These are phyloP conservation scores for Rhagonycha lutea DNA, from an alignment of 2,888 invertebrate genomes.

Conservation along the genomic window DNA sequence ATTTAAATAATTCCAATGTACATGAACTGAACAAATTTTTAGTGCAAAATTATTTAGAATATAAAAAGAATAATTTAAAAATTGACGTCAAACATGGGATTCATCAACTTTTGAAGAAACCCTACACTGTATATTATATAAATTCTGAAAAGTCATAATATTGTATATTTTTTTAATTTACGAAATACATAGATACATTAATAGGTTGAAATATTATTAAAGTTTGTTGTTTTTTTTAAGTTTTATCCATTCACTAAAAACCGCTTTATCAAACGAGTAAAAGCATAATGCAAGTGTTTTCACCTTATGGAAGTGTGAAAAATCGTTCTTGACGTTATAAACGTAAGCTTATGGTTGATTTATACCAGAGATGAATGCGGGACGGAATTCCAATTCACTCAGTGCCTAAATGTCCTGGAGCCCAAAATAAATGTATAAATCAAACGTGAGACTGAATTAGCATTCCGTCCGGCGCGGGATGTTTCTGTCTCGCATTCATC, in stretches of 20 bases:
- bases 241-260: neutral
- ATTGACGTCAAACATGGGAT: constrained; percentile 61
- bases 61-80: constrained; percentile 64
- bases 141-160: neutral
- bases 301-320: too few species aligned
- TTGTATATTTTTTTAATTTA: neutral
- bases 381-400: too few species aligned
- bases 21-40: constrained; percentile 73
- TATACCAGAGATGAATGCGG: too few species aligned
- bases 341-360: too few species aligned
- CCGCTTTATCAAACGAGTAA: too few species aligned
- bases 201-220: neutral
- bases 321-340: too few species aligned
- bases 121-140: constrained; percentile 52
- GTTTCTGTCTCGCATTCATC: too few species aligned
- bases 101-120: constrained; percentile 57
- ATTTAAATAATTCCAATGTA: constrained; percentile 70
- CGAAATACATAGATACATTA: neutral
- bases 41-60: constrained; percentile 68
- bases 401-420: too few species aligned
- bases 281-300: too few species aligned
- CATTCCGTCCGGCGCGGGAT: too few species aligned
- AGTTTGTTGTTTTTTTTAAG: neutral
- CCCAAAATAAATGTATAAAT: too few species aligned
- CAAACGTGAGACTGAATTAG: too few species aligned